A percentile compares a stretch with the other conserved stretches of the same genome.
Evolutionary conservation across 2,888 invertebrate species (phyloP).

Genomic region (Parelbella ahira): DNA sequence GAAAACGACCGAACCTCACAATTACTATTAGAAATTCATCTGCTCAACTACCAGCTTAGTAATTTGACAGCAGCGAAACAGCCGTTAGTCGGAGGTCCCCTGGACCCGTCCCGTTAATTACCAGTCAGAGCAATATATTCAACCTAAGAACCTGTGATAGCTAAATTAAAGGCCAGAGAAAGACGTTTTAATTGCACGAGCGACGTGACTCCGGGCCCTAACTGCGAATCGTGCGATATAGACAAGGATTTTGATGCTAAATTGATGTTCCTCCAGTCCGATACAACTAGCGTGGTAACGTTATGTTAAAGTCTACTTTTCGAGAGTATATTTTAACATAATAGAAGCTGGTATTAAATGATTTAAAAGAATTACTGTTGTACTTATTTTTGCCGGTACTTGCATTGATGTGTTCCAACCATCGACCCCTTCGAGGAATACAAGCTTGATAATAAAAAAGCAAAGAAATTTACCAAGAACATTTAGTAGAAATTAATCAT

Average conservation of each 20-base stretch:
- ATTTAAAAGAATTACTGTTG: no score
- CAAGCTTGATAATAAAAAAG: no score
- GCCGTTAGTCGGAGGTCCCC: conserved; percentile 19
- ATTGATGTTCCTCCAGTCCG: conserved; percentile 20
- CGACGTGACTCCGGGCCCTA: conserved; percentile 46
- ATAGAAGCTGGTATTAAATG: no score
- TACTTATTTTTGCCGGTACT: no score
- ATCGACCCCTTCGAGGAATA: no score
- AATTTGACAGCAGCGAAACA: conserved; percentile 18
- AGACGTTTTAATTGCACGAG: conserved; percentile 51
- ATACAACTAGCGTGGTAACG: conserved; percentile 5
- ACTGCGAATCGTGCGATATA: conserved; percentile 40
- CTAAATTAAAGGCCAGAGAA: conserved; percentile 57
- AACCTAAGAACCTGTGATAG: conserved; percentile 57
- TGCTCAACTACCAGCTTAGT: conserved; percentile 7
- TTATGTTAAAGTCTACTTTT: not conserved
- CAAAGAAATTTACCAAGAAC: no score
- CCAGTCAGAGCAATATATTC: conserved; percentile 51
- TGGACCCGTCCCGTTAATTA: conserved; percentile 45
- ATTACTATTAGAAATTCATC: conserved; percentile 2
- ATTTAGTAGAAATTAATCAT: no score
- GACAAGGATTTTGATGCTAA: conserved; percentile 32
- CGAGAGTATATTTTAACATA: no score
- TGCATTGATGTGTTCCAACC: no score
- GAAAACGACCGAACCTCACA: no score